Evolutionary conservation across 2,888 invertebrate genomes (phyloP).

Genomic region (Arrhopalites spinosus): DNA sequence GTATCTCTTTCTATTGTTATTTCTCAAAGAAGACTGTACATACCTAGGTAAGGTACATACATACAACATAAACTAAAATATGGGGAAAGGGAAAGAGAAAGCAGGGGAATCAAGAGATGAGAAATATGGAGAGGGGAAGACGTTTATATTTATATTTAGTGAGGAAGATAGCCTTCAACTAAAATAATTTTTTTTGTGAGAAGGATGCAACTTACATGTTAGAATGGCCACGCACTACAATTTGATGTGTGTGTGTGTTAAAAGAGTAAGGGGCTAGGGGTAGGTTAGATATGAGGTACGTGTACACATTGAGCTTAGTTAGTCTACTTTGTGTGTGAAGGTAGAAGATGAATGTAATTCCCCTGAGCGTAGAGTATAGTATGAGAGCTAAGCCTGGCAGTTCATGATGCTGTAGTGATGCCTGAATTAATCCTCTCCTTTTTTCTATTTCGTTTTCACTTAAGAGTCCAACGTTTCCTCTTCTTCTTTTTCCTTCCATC

Average conservation of each 20-base stretch:
- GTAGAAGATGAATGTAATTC: slow-evolving; percentile 52
- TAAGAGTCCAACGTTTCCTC: slow-evolving; percentile 11
- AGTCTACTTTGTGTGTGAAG: neutral
- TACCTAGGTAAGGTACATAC: neutral
- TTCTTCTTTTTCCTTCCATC: slow-evolving; percentile 13
- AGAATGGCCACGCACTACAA: neutral
- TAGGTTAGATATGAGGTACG: too few species aligned
- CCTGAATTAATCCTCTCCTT: slow-evolving; percentile 55
- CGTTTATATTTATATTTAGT: neutral
- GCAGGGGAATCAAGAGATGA: neutral
- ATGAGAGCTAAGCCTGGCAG: slow-evolving; percentile 45
- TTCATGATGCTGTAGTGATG: too few species aligned
- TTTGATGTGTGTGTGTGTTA: neutral
- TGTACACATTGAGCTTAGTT: too few species aligned
- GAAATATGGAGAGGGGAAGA: neutral
- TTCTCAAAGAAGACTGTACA: neutral
- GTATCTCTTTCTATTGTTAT: too few species aligned
- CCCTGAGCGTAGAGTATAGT: slow-evolving; percentile 45
- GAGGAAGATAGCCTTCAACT: neutral
- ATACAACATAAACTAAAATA: neutral
- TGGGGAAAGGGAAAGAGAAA: neutral
- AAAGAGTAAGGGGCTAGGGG: too few species aligned
- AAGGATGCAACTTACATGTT: neutral
- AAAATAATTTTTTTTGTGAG: too few species aligned
- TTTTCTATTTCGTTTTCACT: slow-evolving; percentile 51